Evolutionary conservation across 2,797 vertebrate genomes (phyloP), one percentile per base, ranked within the genome.

Genomic region (Spheniscus humboldti): DNA sequence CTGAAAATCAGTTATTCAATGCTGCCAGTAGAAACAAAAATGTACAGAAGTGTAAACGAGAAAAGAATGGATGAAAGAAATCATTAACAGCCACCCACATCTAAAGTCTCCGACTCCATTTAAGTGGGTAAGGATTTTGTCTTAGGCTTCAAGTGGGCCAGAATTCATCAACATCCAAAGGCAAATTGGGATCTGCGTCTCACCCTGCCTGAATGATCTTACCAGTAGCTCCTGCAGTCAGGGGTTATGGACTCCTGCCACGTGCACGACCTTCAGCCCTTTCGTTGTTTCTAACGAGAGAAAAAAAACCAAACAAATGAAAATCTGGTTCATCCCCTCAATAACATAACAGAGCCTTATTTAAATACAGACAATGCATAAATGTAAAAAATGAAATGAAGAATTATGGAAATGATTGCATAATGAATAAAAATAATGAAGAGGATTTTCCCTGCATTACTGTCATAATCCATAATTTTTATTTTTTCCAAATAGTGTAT

Each of bases 61-160:
- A 76, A 96, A 96, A 94, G 93, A 91, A 94, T 14, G 17, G 87
- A 88, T 94, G 89, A 96, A 93, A 95, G 91, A 95, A 96, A 73
- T 78, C 71, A 82, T 92, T 94, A 97, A 83, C 73, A 95, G 30
- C 43, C 59, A 62, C 78, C 53, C 45, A 81, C 69, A 90, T 94
- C 92, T 88, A 17, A 94, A 94, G 66, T 33, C 47, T 66, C 35
- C 0, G 0, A 73, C 57, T 72, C 50, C 35, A n/a, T 91, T 92
- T 69, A 41, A 75, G 35, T 9, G 8, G 30, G 37, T 53, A 74
- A 87, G 47, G 47, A 57, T 72, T 94, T 93, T 77, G 35, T 63
- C 50, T 90, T 83, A 8, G 57, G 39, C 62, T 90, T 94, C 66
- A 81, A 4, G 1, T 33, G 35, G 41, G 7, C 20, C 47, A 81